phyloP scores from a whole-genome alignment of 2,888 invertebrate species.

The Nephrotoma appendiculata region DNA sequence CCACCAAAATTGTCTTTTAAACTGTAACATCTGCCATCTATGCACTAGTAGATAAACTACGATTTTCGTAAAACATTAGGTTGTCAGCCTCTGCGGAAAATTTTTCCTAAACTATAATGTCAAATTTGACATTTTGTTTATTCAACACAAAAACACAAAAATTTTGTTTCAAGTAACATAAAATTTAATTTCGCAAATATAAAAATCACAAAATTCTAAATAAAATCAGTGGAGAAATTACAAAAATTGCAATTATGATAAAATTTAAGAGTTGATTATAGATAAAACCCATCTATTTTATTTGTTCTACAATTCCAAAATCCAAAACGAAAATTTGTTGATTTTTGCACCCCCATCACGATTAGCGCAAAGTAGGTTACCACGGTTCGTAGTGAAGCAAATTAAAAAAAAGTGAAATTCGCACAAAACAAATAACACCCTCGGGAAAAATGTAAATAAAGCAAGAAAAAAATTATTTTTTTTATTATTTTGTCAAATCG shows the following conservation, averaged over 20 bases:
- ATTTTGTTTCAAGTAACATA: background rate
- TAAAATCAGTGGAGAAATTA: background rate
- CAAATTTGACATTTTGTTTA: background rate
- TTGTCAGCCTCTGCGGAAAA: too few species aligned
- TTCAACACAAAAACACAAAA: background rate
- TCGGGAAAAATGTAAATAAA: background rate
- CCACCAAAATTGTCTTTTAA: too few species aligned
- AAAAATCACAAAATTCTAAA: background rate
- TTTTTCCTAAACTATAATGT: background rate
- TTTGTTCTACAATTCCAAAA: background rate
- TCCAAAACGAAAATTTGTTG: background rate
- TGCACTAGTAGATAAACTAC: too few species aligned
- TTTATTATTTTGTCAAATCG: background rate
- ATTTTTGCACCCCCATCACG: background rate
- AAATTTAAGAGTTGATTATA: background rate
- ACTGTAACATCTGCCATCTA: too few species aligned
- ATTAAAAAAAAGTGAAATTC: background rate
- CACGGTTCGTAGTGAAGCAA: background rate
- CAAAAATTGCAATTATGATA: background rate
- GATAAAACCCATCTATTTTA: background rate
- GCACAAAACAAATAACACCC: background rate
- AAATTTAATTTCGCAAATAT: background rate
- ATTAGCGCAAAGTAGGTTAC: background rate
- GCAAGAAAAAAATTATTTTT: background rate
- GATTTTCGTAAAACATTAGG: too few species aligned